Conservation (phyloP, 2,797 vertebrate genomes). For the Etheostoma nigrum region DNA sequence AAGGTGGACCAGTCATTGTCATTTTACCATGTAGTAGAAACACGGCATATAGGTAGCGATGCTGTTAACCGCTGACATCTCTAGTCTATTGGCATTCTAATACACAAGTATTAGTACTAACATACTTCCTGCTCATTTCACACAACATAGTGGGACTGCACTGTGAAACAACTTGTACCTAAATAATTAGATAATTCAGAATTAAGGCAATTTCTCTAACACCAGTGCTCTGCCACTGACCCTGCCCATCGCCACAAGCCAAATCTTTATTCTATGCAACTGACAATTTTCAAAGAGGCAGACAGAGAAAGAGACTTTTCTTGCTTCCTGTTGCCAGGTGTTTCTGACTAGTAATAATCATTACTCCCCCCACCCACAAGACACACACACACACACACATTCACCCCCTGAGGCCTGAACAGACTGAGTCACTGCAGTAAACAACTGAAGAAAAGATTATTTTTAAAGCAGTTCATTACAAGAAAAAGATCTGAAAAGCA, state of each 20-base stretch:
- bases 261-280: conserved; percentile 33
- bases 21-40: no score
- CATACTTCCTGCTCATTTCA: no score
- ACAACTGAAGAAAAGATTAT: conserved; percentile 3
- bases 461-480: not conserved
- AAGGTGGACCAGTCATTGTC: no score
- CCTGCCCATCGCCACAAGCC: conserved; percentile 11
- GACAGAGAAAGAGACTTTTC: conserved; percentile 27
- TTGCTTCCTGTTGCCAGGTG: conserved; percentile 63
- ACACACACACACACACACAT: conserved; percentile 12
- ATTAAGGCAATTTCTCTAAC: no score
- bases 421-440: conserved; percentile 33
- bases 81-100: no score
- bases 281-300: conserved; percentile 22
- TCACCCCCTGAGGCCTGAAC: conserved; percentile 39
- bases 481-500: conserved; percentile 17
- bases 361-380: conserved; percentile 1
- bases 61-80: no score
- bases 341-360: conserved; percentile 60
- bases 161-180: no score
- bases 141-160: no score
- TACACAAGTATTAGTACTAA: no score
- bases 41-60: no score
- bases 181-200: no score
- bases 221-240: not conserved